Evolutionary conservation across 2,113 vertebrate species (phyloP).

Genomic region (Strigops habroptila): DNA sequence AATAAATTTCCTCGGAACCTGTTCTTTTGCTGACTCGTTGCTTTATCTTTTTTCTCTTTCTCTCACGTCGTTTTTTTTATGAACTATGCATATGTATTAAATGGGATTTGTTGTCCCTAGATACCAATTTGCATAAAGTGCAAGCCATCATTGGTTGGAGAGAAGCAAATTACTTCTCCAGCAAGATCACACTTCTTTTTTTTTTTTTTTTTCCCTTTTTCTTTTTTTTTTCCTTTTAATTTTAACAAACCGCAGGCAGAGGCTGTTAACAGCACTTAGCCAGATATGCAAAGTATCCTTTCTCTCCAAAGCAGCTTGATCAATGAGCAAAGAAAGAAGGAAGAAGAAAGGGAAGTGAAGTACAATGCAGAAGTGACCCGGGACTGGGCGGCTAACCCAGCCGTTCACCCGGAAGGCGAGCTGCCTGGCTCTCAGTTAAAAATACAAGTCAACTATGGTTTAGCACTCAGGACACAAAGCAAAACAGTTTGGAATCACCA

Average conservation of each 20-base stretch:
- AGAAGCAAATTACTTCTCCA: conserved; percentile 98
- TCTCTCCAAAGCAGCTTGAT: conserved; percentile 87
- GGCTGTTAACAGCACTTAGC: conserved; percentile 96
- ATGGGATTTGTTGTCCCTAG: conserved; percentile 98
- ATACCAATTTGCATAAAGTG: conserved; percentile 99
- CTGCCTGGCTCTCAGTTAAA: background rate
- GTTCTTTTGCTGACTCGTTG: conserved; percentile 86
- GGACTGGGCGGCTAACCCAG: background rate
- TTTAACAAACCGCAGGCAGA: conserved; percentile 86
- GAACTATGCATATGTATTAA: conserved; percentile 98
- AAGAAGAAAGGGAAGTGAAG: conserved; percentile 64
- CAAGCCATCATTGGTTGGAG: conserved; percentile 98
- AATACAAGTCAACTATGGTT: background rate
- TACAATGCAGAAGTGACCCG: conserved; percentile 44
- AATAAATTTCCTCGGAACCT: conserved; percentile 83
- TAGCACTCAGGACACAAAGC: background rate
- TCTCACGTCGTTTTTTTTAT: conserved; percentile 85
- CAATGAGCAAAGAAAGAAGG: conserved; percentile 73
- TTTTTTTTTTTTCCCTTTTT: background rate
- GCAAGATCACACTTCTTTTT: conserved; percentile 91
- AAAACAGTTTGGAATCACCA: background rate
- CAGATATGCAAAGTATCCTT: conserved; percentile 94
- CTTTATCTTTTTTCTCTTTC: conserved; percentile 80
- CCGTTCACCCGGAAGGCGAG: conserved; percentile 44
- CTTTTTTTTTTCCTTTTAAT: conserved; percentile 75